These are phyloP conservation scores for Coenonympha arcania DNA, from an alignment of 2,888 invertebrate genomes.

Conservation along the genomic window DNA sequence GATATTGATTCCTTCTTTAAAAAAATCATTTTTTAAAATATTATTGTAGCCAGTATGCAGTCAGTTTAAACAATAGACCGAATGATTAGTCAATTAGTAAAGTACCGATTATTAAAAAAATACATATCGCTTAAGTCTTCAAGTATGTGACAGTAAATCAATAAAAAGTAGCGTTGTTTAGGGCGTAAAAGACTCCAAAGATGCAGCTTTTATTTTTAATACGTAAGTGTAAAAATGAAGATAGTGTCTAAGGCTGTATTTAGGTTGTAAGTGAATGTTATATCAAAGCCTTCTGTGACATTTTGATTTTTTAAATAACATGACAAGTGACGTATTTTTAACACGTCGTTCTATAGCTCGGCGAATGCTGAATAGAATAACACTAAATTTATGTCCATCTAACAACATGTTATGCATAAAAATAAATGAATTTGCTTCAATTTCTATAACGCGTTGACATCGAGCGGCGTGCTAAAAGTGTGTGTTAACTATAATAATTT, in stretches of 20 bases:
- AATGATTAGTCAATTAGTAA: constrained; percentile 38
- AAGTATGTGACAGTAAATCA: constrained; percentile 62
- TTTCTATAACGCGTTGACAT: no score
- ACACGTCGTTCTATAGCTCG: no score
- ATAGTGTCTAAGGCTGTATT: constrained; percentile 47
- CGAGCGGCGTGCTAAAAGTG: no score
- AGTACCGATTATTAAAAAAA: constrained; percentile 39
- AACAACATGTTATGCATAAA: no score
- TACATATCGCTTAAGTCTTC: constrained; percentile 69
- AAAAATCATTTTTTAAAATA: no score
- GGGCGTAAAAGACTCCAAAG: constrained; percentile 58
- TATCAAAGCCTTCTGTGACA: constrained; percentile 33
- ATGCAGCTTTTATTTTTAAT: constrained; percentile 69
- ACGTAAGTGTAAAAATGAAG: constrained; percentile 46
- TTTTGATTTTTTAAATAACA: constrained; percentile 1
- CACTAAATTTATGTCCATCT: no score
- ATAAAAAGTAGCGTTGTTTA: constrained; percentile 33
- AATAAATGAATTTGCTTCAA: no score
- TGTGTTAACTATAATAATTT: background rate
- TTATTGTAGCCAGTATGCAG: no score
- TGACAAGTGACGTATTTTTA: no score
- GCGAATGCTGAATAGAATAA: no score
- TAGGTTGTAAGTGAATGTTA: constrained; percentile 38
- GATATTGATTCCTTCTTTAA: no score
- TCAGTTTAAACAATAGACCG: constrained; percentile 30